phyloP scores from a whole-genome alignment of 2,797 vertebrate genomes.

The Eospalax fontanierii region DNA sequence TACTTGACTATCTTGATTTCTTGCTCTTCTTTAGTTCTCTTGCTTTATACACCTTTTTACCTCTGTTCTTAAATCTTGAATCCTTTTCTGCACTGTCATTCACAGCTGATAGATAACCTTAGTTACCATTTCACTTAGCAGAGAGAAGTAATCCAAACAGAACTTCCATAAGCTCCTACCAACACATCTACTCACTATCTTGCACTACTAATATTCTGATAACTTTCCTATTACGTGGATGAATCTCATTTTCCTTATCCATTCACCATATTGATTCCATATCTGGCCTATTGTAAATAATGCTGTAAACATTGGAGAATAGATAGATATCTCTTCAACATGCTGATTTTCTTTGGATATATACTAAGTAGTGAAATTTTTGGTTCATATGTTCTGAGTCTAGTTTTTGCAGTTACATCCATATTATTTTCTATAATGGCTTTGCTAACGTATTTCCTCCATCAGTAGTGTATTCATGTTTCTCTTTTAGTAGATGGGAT shows the following conservation, averaged over 20 bases:
- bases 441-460: background rate
- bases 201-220: background rate
- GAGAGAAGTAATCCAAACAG: slow-evolving; percentile 38
- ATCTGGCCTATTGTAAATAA: background rate
- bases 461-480: background rate
- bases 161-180: slow-evolving; percentile 4
- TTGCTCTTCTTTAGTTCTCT: background rate
- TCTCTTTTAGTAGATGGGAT: background rate
- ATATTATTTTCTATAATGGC: background rate
- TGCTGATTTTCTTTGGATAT: background rate
- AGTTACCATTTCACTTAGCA: slow-evolving; percentile 38
- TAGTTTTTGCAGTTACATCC: background rate
- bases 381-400: background rate
- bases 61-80: background rate
- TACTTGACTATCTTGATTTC: background rate
- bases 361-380: background rate
- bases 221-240: slow-evolving; percentile 10
- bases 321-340: background rate
- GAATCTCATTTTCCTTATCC: background rate
- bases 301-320: background rate
- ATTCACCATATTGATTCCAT: background rate
- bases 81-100: slow-evolving; percentile 10
- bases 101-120: background rate
- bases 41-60: background rate
- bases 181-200: slow-evolving; percentile 1